Evolutionary conservation across 2,797 vertebrate species (phyloP).

Genomic region (Takifugu ocellatus): DNA sequence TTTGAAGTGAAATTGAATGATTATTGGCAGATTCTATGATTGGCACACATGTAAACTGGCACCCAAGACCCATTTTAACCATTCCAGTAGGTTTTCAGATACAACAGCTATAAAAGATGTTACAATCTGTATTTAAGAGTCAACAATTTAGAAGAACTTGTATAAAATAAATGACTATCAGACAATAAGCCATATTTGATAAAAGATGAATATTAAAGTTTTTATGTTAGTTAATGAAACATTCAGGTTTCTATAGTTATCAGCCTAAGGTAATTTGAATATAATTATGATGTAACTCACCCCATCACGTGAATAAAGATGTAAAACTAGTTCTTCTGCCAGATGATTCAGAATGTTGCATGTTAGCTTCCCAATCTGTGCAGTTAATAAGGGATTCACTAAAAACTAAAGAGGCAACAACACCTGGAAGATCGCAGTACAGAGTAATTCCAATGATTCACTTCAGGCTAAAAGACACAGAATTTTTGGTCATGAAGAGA

Average conservation of each 20-base stretch:
- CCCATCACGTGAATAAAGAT: too few species aligned
- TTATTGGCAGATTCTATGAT: constrained; percentile 8
- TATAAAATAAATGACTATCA: constrained; percentile 2
- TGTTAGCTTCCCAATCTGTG: too few species aligned
- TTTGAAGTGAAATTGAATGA: constrained; percentile 5
- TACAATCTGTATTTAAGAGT: constrained; percentile 16
- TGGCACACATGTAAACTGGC: constrained; percentile 16
- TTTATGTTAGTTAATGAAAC: not conserved
- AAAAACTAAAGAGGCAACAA: not conserved
- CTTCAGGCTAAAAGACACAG: too few species aligned
- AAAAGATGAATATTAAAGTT: not conserved
- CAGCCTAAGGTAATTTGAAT: too few species aligned
- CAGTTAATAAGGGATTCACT: too few species aligned
- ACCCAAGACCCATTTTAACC: constrained; percentile 13
- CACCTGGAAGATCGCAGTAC: not conserved
- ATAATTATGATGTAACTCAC: too few species aligned
- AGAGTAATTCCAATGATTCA: not conserved
- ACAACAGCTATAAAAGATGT: constrained; percentile 12
- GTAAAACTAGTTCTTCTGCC: too few species aligned
- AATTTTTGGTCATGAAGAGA: too few species aligned
- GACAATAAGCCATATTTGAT: not conserved
- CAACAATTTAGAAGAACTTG: constrained; percentile 11
- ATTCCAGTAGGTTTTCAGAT: constrained; percentile 10
- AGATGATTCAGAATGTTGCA: too few species aligned
- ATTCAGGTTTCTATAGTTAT: too few species aligned